Base-by-base conservation (phyloP, 2,113 vertebrate species). In the Myrmecobius fasciatus region DNA sequence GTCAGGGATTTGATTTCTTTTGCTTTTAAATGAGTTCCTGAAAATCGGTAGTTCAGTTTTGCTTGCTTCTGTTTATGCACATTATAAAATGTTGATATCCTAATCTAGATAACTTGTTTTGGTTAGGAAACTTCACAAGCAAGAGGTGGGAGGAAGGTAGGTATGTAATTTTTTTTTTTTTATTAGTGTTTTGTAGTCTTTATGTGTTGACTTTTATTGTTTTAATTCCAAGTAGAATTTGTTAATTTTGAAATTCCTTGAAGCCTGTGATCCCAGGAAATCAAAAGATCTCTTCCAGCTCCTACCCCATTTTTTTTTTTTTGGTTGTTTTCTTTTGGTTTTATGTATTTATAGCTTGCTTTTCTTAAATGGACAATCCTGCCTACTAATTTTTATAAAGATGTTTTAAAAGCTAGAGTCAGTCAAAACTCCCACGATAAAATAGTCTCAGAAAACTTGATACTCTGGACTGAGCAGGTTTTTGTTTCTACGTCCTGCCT, bases 31-130 rank as follows among this genome's bases (percentile, higher is more conserved):
- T 95, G 91, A 89, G 60, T 43, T 83, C 67, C 22, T 83, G 67
- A 97, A 96, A 12, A 96, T 95, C 47, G 96, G 75, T 56, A 95
- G 52, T 92, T 97, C 51, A 96, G 91, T 47, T 92, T 95, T 75
- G 92, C 60, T 95, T 75, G 92, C 60, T 96, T 96, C 95, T 97
- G 96, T 96, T 97, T 96, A 89, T 92, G 53, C 95, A 96, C 96
- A 96, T 52, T 97, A 96, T 92, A 92, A 47, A 96, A 94, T 95
- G 52, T 67, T 95, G 60, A 96, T 97, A 92, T 94, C 91, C 89
- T 96, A 94, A 96, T 96, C 89, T 96, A 89, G 52, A 52, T 95
- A 75, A 83, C 67, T 94, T 96, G 60, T 96, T 97, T 97, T 53
- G 97, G 43, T 95, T 93, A 83, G 53, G 89, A n/a, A 97, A 88